A percentile compares a stretch with the other conserved stretches of the same genome.
These are phyloP conservation scores for Megalopta genalis DNA, from an alignment of 1,140 invertebrate species.

Conservation along the genomic window DNA sequence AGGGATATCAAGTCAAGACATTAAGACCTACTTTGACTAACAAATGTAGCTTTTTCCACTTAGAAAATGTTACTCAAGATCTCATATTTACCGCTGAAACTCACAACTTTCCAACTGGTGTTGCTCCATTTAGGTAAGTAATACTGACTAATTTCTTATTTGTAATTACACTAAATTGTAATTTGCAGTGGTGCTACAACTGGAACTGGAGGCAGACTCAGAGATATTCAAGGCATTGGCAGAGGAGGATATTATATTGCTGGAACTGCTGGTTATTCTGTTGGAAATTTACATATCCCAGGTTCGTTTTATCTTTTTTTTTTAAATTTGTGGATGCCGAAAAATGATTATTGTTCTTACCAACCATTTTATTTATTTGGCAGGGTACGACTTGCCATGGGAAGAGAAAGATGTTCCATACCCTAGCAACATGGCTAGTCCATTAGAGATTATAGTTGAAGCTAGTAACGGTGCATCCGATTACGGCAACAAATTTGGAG, in stretches of 20 bases:
- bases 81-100: constrained; percentile 99
- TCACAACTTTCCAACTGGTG: constrained; percentile 98
- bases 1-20: constrained; percentile 87
- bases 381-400: constrained; percentile 92
- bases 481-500: constrained; percentile 99
- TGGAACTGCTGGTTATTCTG: constrained; percentile 97
- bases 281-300: constrained; percentile 95
- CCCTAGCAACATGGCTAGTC: constrained; percentile 93
- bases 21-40: constrained; percentile 83
- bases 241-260: constrained; percentile 95
- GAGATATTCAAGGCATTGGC: constrained; percentile 97
- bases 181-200: constrained; percentile 94
- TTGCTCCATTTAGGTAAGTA: constrained; percentile 88
- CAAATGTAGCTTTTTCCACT: constrained; percentile 84
- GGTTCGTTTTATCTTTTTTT: constrained; percentile 80
- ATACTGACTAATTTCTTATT: background rate
- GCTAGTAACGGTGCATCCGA: constrained; percentile 99
- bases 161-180: background rate
- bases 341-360: background rate
- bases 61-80: constrained; percentile 85
- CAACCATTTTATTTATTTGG: background rate
- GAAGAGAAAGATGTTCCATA: constrained; percentile 89
- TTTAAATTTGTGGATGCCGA: background rate
- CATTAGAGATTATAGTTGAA: constrained; percentile 93
- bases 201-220: constrained; percentile 95